Evolutionary conservation across 2,797 vertebrate genomes (phyloP).

Genomic region (Neopelma chrysocephalum): DNA sequence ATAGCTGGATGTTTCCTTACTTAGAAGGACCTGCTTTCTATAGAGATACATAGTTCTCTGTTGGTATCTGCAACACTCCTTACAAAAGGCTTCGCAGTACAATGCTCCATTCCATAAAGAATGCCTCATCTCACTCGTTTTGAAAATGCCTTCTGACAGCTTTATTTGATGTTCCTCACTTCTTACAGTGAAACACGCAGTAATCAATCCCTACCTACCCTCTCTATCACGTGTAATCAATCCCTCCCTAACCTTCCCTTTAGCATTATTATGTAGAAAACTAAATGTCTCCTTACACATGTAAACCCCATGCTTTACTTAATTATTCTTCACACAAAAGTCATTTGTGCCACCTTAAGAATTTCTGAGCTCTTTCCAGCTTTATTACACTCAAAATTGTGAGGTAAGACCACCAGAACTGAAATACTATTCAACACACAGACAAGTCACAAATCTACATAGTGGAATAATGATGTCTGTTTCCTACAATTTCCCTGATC

Average conservation of each 20-base stretch:
- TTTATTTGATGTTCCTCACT: neutral
- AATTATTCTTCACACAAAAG: neutral
- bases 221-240: neutral
- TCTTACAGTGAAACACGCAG: neutral
- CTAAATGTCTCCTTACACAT: neutral
- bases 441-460: neutral
- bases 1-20: neutral
- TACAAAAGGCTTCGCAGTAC: accelerated
- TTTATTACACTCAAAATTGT: neutral
- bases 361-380: neutral
- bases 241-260: too few species aligned
- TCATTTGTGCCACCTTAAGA: neutral
- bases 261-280: neutral
- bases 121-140: accelerated
- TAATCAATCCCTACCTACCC: neutral
- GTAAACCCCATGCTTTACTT: neutral
- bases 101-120: neutral
- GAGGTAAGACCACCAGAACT: neutral
- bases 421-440: neutral
- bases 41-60: neutral
- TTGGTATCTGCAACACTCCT: neutral
- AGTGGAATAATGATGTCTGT: neutral
- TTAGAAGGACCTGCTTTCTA: neutral
- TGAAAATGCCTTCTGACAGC: neutral
- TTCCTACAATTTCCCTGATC: neutral